These are phyloP conservation scores for Carabus problematicus DNA, from an alignment of 2,888 invertebrate genomes.

Conservation along the genomic window DNA sequence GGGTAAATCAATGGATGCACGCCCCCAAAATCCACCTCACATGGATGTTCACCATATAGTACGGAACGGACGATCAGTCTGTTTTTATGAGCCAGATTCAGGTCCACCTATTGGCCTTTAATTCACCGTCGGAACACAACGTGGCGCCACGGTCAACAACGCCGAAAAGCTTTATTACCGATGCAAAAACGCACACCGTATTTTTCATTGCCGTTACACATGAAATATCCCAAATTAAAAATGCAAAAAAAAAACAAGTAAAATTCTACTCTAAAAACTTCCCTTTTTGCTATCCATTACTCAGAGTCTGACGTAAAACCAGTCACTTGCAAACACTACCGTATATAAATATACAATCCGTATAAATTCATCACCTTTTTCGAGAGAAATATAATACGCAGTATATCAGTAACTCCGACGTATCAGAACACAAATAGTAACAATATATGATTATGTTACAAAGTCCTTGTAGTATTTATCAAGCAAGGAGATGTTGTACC, in stretches of 20 bases:
- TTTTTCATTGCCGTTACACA: background rate
- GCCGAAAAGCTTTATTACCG: background rate
- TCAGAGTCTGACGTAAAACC: too few relatives aligned
- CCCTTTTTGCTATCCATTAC: too few relatives aligned
- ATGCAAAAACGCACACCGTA: background rate
- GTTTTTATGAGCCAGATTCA: background rate
- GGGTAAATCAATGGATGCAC: background rate
- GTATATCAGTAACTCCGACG: too few relatives aligned
- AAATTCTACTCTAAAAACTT: background rate
- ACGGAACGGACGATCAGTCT: background rate
- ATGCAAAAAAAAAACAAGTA: background rate
- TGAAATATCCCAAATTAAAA: slow-evolving; percentile 3
- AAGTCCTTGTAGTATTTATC: too few relatives aligned
- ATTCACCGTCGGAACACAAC: background rate
- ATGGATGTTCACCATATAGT: background rate
- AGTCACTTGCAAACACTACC: too few relatives aligned
- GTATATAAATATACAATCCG: too few relatives aligned
- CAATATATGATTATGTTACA: too few relatives aligned
- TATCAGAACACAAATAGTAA: too few relatives aligned
- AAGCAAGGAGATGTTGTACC: too few relatives aligned
- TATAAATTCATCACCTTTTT: too few relatives aligned
- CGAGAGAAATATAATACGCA: too few relatives aligned
- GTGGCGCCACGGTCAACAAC: background rate
- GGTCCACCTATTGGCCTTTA: slow-evolving; percentile 4
- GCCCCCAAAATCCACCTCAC: too few relatives aligned